phyloP scores from a whole-genome alignment of 2,113 vertebrate species.

The Tamias sibiricus region DNA sequence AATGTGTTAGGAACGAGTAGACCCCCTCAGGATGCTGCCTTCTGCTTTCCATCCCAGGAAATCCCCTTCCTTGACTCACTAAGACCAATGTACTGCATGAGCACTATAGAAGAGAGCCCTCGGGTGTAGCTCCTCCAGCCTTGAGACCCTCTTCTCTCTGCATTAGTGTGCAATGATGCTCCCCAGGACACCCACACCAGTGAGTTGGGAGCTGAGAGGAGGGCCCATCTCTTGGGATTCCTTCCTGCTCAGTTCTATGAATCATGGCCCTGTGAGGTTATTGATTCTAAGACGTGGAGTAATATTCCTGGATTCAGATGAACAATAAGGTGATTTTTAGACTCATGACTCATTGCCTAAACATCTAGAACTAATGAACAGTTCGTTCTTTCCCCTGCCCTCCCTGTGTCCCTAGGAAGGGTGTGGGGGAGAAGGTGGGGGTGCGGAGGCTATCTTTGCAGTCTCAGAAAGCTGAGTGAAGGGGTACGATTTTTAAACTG shows the following conservation, averaged over 20 bases:
- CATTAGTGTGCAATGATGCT: background rate
- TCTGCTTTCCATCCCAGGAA: background rate
- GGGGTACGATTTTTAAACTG: background rate
- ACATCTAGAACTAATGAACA: background rate
- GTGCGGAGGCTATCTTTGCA: background rate
- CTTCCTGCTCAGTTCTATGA: background rate
- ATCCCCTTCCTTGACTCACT: background rate
- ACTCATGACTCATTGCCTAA: background rate
- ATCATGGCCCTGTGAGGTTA: background rate
- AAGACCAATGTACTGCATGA: background rate
- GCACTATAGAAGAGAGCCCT: background rate
- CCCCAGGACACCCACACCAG: background rate
- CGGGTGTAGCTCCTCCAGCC: too few relatives aligned
- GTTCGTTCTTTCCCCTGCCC: background rate
- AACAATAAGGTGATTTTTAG: background rate
- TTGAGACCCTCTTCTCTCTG: background rate
- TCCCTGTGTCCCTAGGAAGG: background rate
- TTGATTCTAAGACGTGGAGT: background rate
- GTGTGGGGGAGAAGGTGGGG: background rate
- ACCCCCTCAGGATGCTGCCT: background rate
- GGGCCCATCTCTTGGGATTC: background rate
- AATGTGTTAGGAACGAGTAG: background rate
- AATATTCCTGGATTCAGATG: background rate
- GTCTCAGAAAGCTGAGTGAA: background rate
- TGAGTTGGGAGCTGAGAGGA: background rate